A percentile compares a stretch with the other conserved stretches of the same genome.
phyloP scores from a whole-genome alignment of 2,797 vertebrate species.

The Bradypodion pumilum region DNA sequence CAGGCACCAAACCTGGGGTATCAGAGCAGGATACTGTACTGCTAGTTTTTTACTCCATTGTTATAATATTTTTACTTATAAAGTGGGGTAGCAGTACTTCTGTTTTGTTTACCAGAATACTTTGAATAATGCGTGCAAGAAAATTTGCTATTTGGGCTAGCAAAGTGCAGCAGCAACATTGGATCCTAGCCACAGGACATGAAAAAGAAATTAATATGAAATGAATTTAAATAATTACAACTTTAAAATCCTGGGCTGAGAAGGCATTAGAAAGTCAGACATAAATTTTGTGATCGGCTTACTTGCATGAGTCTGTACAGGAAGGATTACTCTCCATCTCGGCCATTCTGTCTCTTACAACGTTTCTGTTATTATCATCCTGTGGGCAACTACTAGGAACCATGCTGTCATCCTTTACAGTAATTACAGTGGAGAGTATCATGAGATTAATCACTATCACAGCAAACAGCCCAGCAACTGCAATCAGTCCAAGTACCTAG shows the following conservation, averaged over 20 bases:
- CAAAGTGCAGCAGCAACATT: too few relatives aligned
- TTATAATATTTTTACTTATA: too few relatives aligned
- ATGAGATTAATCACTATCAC: conserved; percentile 43
- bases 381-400: background rate
- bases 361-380: background rate
- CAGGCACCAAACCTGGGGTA: too few relatives aligned
- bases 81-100: too few relatives aligned
- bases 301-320: conserved; percentile 62
- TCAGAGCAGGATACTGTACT: too few relatives aligned
- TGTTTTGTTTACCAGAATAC: too few relatives aligned
- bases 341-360: background rate
- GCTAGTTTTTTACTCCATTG: too few relatives aligned
- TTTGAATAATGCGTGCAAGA: background rate
- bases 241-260: too few relatives aligned
- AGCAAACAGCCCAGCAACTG: conserved; percentile 28
- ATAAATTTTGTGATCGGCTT: background rate
- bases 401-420: background rate
- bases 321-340: background rate
- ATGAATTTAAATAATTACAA: too few relatives aligned
- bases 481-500: conserved; percentile 49
- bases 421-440: background rate
- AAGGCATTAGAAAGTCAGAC: background rate
- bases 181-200: too few relatives aligned
- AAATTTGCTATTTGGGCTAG: too few relatives aligned
- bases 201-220: too few relatives aligned